These are phyloP conservation scores for Loxodonta africana DNA, from an alignment of 2,113 vertebrate genomes.

Conservation along the genomic window DNA sequence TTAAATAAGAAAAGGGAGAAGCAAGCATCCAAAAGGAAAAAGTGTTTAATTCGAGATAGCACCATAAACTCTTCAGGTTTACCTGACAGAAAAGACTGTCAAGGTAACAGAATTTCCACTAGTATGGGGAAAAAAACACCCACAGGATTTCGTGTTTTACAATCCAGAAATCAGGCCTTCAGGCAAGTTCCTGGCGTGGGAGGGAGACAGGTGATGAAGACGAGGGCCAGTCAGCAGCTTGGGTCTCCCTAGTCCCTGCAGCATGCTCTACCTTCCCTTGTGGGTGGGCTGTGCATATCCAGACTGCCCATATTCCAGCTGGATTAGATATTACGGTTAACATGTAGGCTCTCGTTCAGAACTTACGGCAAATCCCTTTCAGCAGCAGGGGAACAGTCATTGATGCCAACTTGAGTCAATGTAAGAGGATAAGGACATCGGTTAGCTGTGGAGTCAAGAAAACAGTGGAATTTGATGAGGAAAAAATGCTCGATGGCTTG, in stretches of 20 bases:
- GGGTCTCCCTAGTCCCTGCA: background rate
- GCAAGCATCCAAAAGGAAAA: conserved; percentile 18
- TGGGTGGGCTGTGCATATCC: too few species aligned
- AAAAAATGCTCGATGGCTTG: background rate
- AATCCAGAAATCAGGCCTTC: background rate
- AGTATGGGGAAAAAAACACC: background rate
- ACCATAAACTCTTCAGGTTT: conserved; percentile 44
- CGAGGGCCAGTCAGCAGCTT: fast-evolving
- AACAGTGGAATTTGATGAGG: background rate
- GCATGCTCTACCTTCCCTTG: background rate
- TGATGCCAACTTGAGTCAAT: background rate
- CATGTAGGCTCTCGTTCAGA: background rate
- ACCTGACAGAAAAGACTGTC: conserved; percentile 26
- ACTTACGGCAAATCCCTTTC: background rate
- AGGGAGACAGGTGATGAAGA: background rate
- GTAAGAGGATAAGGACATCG: fast-evolving
- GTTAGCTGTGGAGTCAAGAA: background rate
- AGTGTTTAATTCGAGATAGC: background rate
- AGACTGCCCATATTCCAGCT: background rate
- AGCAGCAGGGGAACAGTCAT: background rate
- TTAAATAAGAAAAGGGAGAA: conserved; percentile 39
- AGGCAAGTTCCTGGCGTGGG: background rate
- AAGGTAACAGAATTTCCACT: background rate
- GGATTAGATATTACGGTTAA: background rate
- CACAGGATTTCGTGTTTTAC: background rate